These are phyloP conservation scores for Pectinophora gossypiella DNA, from an alignment of 1,140 invertebrate species.

Conservation along the genomic window DNA sequence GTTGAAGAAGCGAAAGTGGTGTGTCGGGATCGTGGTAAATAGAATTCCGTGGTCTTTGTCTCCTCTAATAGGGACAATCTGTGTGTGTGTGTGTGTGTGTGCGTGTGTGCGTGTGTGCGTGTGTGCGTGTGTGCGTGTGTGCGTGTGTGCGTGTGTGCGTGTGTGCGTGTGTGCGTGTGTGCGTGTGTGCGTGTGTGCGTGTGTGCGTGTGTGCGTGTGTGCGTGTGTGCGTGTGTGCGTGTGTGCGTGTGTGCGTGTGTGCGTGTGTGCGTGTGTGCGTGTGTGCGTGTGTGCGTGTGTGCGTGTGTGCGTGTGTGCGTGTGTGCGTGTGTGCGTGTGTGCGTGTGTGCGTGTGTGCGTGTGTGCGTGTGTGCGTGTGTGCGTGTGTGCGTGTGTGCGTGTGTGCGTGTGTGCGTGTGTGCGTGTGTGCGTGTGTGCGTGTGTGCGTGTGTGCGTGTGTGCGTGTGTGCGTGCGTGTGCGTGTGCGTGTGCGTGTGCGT, in stretches of 20 bases:
- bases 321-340: neutral
- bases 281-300: neutral
- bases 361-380: too few species aligned
- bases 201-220: neutral
- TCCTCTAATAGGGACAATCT: too few species aligned
- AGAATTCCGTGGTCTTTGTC: too few species aligned
- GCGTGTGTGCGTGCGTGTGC: too few species aligned
- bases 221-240: neutral
- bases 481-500: too few species aligned
- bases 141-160: neutral
- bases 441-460: too few species aligned
- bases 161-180: neutral
- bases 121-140: neutral
- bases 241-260: neutral
- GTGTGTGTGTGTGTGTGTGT: neutral
- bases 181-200: neutral
- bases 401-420: too few species aligned
- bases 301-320: neutral
- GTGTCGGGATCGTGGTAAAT: too few species aligned
- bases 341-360: too few species aligned
- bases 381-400: too few species aligned
- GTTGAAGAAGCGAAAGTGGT: too few species aligned
- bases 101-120: neutral
- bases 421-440: too few species aligned
- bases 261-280: neutral